Evolutionary conservation across 1,140 invertebrate genomes (phyloP).

Genomic region (Drosophila kohkoa): DNA sequence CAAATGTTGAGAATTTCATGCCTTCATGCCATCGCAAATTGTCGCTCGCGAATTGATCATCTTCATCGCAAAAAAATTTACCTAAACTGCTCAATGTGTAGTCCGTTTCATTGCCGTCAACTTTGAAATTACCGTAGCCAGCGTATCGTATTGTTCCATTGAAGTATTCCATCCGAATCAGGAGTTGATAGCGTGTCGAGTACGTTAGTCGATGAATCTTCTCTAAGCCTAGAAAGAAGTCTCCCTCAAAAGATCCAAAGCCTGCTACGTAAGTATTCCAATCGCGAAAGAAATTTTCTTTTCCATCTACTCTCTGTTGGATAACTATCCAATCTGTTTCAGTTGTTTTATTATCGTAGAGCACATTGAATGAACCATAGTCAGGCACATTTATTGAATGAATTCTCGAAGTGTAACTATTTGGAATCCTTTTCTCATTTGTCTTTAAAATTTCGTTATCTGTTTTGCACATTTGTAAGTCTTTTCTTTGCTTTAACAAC

Average conservation of each 20-base stretch:
- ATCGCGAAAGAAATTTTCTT: slow-evolving; percentile 10
- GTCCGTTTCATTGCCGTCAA: background rate
- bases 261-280: background rate
- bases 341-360: background rate
- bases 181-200: background rate
- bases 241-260: background rate
- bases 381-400: no score
- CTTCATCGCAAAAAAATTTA: background rate
- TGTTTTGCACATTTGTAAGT: no score
- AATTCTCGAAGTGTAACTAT: no score
- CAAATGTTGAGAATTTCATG: no score
- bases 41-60: no score
- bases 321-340: slow-evolving; percentile 11
- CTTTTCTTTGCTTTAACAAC: no score
- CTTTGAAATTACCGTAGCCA: background rate
- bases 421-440: no score
- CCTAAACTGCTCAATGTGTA: background rate
- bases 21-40: no score
- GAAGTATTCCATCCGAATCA: background rate
- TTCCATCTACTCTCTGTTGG: slow-evolving; percentile 5
- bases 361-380: background rate
- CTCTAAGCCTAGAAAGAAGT: slow-evolving; percentile 20
- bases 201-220: slow-evolving; percentile 8
- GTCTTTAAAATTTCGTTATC: no score
- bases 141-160: background rate